Evolutionary conservation across 2,797 vertebrate genomes (phyloP), one percentile per base, ranked within the genome.

Genomic region (Novumbra hubbsi): DNA sequence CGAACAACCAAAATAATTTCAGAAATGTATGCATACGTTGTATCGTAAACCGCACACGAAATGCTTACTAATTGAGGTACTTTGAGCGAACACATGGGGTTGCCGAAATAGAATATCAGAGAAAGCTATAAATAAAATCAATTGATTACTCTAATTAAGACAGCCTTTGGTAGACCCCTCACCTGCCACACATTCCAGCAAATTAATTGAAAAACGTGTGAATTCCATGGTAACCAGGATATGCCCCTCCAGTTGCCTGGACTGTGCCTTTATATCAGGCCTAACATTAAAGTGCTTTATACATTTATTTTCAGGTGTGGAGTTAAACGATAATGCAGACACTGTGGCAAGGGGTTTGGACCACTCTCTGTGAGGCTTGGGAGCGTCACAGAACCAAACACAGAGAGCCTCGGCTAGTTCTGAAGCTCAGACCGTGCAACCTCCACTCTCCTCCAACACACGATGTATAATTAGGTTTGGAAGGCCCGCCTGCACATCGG

Each of bases 141-240:
- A 21, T 57, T 60, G 21, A 60, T 17, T 65, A 30, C 17, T 17
- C 63, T 9, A 65, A 65, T 17, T 7, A 19, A 17, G 2, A 30
- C 12, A 16, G 16, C 28, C 55, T 17, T 68, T 34, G 57, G 69
- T 72, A 70, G 73, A 49, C 30, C 30, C 76, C 65, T 16, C 41
- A 65, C 66, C 30, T 50, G 38, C 72, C 55, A 68, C 63, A 50
- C 34, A 8, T 12, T 38, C 70, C 70, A 50, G 32, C 28, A 64
- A 66, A 57, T 80, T 80, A 74, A 83, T 86, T 81, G 78, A 76
- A 82, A 85, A 82, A 80, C 70, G 77, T 34, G 70, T 78, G 84
- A 45, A 12, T 3, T 45, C 41, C 41, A 45, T 45, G 41, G 41
- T 14, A 45, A 45, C 41, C 41, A 45, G 41, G 41, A 45, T 2